phyloP scores from a whole-genome alignment of 2,113 vertebrate genomes.

The Papio anubis region DNA sequence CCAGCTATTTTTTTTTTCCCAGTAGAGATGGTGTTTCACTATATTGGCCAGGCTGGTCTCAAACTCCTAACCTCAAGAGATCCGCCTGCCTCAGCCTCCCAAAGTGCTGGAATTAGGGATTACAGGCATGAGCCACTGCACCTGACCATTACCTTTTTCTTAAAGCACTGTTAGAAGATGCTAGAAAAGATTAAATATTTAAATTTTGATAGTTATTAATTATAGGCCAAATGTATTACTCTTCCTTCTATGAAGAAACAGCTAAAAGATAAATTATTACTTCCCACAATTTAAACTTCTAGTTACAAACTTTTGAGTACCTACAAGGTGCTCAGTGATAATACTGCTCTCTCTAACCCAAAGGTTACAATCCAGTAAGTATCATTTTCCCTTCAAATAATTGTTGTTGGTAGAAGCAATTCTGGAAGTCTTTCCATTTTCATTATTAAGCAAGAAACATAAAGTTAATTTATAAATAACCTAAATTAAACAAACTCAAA shows the following conservation, averaged over 20 bases:
- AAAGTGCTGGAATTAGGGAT: too few species aligned
- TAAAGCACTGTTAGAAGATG: background rate
- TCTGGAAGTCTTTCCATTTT: constrained; percentile 4
- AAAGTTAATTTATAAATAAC: constrained; percentile 17
- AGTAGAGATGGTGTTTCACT: too few species aligned
- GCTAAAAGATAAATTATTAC: background rate
- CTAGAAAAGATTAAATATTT: background rate
- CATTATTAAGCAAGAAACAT: background rate
- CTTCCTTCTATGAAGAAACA: background rate
- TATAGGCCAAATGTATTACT: background rate
- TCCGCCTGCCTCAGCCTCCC: too few species aligned
- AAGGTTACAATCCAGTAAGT: background rate
- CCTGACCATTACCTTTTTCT: background rate
- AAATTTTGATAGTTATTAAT: background rate
- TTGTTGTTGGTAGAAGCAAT: background rate
- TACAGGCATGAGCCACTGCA: too few species aligned
- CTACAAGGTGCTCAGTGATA: background rate
- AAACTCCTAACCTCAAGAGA: too few species aligned
- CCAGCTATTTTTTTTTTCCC: too few species aligned
- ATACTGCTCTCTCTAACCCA: background rate
- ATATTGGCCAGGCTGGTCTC: too few species aligned
- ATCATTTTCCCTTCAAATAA: background rate
- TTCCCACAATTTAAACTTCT: background rate
- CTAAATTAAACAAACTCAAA: background rate
- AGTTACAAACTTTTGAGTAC: background rate